A percentile compares a stretch with the other conserved stretches of the same genome.
These are phyloP conservation scores for Nyctereutes procyonoides DNA, from an alignment of 2,113 vertebrate genomes.

Conservation along the genomic window DNA sequence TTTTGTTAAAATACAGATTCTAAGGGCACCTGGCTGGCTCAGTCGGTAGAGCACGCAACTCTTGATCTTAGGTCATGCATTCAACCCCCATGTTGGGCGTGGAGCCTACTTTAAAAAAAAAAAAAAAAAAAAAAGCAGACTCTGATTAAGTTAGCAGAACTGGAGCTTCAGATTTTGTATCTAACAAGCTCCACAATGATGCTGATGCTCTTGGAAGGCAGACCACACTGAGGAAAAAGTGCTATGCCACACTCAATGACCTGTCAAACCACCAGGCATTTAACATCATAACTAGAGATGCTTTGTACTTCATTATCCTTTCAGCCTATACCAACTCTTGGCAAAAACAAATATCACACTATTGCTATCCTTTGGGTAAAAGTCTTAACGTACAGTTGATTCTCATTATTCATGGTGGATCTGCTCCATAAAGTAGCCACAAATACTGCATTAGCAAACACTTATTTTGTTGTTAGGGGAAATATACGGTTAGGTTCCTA, in stretches of 20 bases:
- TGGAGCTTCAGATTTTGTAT: not conserved
- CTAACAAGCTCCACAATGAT: not conserved
- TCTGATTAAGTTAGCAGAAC: not conserved
- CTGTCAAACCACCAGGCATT: not conserved
- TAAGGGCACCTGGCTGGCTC: not conserved
- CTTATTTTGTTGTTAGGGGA: not conserved
- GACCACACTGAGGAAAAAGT: not conserved
- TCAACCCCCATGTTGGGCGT: not conserved
- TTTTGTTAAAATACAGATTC: not conserved
- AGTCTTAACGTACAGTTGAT: not conserved
- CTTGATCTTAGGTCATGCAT: not conserved
- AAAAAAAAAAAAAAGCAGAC: not conserved
- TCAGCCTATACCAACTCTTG: not conserved
- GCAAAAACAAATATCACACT: not conserved
- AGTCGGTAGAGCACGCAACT: not conserved
- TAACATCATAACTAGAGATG: not conserved
- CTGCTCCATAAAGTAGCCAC: not conserved
- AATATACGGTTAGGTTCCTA: not conserved
- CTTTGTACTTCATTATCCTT: not conserved
- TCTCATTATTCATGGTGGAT: not conserved
- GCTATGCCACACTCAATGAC: not conserved
- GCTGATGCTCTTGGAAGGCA: not conserved
- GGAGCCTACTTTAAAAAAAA: not conserved
- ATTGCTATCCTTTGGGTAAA: not conserved
- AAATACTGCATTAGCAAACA: not conserved